Conservation (phyloP, 2,888 invertebrate genomes). For the Phasia obesa region DNA sequence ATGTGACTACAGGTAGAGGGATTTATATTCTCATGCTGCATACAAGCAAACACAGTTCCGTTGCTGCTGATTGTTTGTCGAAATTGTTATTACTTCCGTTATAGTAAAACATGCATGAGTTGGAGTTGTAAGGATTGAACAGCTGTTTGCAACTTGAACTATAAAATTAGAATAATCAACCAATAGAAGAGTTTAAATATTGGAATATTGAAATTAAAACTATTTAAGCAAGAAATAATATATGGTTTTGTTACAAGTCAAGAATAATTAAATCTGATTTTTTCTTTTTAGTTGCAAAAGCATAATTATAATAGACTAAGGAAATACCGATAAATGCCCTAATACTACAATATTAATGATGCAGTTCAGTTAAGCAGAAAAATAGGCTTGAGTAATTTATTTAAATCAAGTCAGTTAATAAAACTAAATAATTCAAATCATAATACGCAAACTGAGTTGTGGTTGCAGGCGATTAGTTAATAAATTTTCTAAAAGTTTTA, state of each 20-base stretch:
- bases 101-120: slow-evolving; percentile 58
- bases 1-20: slow-evolving; percentile 16
- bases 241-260: neutral
- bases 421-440: no score
- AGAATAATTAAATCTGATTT: no score
- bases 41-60: neutral
- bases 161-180: neutral
- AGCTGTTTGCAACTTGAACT: slow-evolving; percentile 63
- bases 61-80: slow-evolving; percentile 41
- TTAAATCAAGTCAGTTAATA: no score
- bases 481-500: no score
- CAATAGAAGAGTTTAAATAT: slow-evolving; percentile 21
- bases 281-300: no score
- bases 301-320: no score
- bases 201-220: slow-evolving; percentile 37
- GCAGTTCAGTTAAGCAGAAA: no score
- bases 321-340: no score
- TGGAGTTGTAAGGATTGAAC: slow-evolving; percentile 54
- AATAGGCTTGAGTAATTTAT: no score
- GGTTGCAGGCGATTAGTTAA: no score
- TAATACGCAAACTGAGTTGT: no score
- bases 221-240: slow-evolving; percentile 22
- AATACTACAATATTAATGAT: no score
- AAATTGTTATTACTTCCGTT: slow-evolving; percentile 63
- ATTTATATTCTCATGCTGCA: neutral